These are phyloP conservation scores for Machimus atricapillus DNA, from an alignment of 2,888 invertebrate species.

Conservation along the genomic window DNA sequence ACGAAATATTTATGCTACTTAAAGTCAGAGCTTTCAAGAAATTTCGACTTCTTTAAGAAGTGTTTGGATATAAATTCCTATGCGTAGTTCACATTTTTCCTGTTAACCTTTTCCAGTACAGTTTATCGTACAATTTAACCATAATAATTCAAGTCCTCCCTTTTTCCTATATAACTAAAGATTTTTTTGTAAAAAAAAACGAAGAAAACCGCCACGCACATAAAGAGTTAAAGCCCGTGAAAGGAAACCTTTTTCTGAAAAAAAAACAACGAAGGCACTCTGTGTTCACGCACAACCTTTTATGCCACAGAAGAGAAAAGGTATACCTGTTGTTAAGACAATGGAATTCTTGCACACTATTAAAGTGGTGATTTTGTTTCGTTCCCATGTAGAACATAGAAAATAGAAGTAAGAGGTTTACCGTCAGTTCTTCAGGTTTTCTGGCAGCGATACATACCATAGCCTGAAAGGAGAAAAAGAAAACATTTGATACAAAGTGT, in stretches of 20 bases:
- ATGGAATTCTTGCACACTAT: not conserved
- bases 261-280: not conserved
- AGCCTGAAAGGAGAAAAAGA: conserved; percentile 22
- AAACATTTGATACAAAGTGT: conserved; percentile 13
- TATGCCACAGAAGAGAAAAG: not conserved
- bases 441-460: not conserved
- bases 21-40: not conserved
- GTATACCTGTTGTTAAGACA: not conserved
- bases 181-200: not conserved
- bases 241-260: not conserved
- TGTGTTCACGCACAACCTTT: not conserved
- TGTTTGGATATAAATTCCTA: not conserved
- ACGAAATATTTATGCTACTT: not conserved
- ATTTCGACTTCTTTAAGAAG: not conserved
- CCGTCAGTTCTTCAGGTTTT: not conserved
- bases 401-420: not conserved
- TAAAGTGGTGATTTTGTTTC: not conserved
- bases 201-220: not conserved
- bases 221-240: not conserved
- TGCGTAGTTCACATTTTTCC: not conserved
- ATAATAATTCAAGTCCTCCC: not conserved
- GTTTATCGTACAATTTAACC: not conserved
- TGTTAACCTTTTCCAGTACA: not conserved
- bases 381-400: not conserved
- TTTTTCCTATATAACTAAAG: not conserved